These are phyloP conservation scores for Odontocerum albicorne DNA, from an alignment of 2,888 invertebrate species.

Conservation along the genomic window DNA sequence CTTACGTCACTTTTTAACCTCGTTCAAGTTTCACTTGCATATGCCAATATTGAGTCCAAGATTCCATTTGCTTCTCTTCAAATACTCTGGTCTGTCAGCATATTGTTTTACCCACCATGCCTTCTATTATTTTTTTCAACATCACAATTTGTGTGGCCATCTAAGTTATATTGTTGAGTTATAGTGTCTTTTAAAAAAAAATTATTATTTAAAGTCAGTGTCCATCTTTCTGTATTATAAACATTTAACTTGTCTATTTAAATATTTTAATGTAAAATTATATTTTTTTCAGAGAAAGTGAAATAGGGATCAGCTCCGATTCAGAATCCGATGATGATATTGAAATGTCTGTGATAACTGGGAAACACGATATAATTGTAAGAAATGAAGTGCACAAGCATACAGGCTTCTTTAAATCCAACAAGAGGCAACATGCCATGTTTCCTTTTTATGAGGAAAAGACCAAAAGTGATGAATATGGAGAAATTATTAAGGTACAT, in stretches of 20 bases:
- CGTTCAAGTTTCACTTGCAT: no score
- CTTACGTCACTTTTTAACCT: no score
- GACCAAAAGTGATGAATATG: slow-evolving; percentile 92
- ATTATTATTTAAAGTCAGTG: no score
- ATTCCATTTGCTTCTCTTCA: no score
- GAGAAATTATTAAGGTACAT: slow-evolving; percentile 85
- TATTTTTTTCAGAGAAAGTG: slow-evolving; percentile 60
- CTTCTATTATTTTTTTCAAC: no score
- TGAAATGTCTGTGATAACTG: slow-evolving; percentile 81
- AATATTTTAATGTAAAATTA: slow-evolving; percentile 1
- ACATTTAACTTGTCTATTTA: slow-evolving; percentile 14
- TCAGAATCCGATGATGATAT: slow-evolving; percentile 76
- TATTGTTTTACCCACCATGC: no score
- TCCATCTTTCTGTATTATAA: no score
- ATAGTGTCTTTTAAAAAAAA: no score
- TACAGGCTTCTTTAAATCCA: slow-evolving; percentile 82
- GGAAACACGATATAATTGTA: slow-evolving; percentile 88
- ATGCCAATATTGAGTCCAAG: no score
- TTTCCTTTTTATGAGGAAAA: slow-evolving; percentile 94
- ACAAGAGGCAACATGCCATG: slow-evolving; percentile 94
- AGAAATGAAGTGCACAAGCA: slow-evolving; percentile 69
- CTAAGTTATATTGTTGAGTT: no score
- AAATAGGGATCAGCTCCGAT: slow-evolving; percentile 74
- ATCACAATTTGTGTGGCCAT: no score
- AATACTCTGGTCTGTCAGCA: no score